Conservation (phyloP, 2,797 vertebrate species). For the Dermochelys coriacea region DNA sequence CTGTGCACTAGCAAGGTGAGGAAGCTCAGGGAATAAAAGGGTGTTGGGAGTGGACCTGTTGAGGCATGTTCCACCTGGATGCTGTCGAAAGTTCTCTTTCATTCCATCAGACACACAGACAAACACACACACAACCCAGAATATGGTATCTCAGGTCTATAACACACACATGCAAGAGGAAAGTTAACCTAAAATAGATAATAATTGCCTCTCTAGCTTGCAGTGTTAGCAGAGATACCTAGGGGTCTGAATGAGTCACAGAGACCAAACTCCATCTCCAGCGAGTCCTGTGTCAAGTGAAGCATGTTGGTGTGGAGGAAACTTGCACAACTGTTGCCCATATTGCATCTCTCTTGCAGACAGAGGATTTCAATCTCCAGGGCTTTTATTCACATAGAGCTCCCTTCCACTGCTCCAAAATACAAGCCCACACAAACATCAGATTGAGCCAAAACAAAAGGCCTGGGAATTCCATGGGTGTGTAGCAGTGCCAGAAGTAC, state of each 20-base stretch:
- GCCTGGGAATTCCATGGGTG: background rate
- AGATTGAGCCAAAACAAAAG: background rate
- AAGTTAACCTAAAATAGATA: accelerated
- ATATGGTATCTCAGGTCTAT: background rate
- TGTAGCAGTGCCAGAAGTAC: accelerated
- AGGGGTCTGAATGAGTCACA: background rate
- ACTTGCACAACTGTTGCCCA: background rate
- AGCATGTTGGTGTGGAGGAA: background rate
- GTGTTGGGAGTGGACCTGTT: accelerated
- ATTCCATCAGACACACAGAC: background rate
- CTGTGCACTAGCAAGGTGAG: background rate
- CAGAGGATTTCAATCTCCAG: background rate
- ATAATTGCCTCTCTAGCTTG: accelerated
- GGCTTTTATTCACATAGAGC: background rate
- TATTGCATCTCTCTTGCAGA: accelerated
- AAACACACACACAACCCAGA: accelerated
- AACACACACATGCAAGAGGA: background rate
- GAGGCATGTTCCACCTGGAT: background rate
- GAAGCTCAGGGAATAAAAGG: accelerated
- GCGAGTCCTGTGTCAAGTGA: accelerated
- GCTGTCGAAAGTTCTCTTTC: background rate
- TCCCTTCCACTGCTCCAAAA: accelerated
- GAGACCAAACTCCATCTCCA: accelerated
- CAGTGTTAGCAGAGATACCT: accelerated
- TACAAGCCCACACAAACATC: background rate